Conservation (phyloP, 2,888 invertebrate species). For the Piscicola geometra region DNA sequence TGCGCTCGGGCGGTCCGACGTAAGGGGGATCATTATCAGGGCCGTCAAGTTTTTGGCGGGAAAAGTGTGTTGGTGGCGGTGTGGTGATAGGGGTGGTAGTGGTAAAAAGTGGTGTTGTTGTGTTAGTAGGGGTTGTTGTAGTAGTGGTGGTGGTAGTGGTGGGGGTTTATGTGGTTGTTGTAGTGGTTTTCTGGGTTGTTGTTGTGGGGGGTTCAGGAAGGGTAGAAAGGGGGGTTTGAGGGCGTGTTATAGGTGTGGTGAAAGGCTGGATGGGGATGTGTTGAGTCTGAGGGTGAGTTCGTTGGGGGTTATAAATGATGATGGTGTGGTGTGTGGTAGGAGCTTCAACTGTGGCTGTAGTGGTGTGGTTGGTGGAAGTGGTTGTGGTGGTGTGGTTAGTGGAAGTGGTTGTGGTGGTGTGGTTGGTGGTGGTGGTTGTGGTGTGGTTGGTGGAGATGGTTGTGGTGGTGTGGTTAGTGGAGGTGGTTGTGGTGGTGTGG, state of each 20-base stretch:
- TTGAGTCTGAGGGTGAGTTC: neutral
- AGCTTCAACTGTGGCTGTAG: neutral
- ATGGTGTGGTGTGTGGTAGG: neutral
- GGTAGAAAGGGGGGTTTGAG: too few species aligned
- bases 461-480: neutral
- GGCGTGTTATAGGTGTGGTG: too few species aligned
- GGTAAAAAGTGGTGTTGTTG: neutral
- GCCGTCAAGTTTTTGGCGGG: neutral
- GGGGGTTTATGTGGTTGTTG: too few species aligned
- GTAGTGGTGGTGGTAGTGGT: too few species aligned
- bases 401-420: neutral
- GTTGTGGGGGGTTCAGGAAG: too few species aligned
- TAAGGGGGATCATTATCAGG: neutral
- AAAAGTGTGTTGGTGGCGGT: neutral
- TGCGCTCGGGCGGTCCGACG: conserved; percentile 16
- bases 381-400: neutral
- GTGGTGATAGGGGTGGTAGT: neutral
- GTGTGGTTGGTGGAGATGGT: neutral
- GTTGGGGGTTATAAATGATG: neutral
- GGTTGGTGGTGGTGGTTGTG: neutral
- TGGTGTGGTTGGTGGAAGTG: neutral
- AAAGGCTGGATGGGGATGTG: neutral
- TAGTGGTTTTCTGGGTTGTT: too few species aligned
- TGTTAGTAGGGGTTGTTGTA: too few species aligned
- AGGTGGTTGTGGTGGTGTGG: neutral